Evolutionary conservation across 2,888 invertebrate species (phyloP), one percentile per base, ranked within the genome.

Genomic region (Pecten maximus): DNA sequence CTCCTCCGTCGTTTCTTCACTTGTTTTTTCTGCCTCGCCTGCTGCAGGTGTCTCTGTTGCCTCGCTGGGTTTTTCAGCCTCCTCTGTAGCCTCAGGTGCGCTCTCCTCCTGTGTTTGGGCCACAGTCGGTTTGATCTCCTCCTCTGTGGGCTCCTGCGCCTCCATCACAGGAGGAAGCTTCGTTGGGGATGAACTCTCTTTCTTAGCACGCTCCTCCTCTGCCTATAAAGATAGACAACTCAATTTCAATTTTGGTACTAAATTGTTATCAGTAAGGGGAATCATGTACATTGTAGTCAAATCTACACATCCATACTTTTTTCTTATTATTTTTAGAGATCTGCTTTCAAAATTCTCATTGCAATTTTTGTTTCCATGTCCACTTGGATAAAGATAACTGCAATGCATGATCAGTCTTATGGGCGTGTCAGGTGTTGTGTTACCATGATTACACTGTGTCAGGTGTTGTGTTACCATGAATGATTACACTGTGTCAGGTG

Each of bases 151-250:
- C 92, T 95, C 95, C 91, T 94, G 94, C 2, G 94, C 94, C 90
- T 95, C 95, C 28, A 95, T 93, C 87, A 95, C 94, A 16, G 94
- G 92, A 15, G 95, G 94, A 40, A 95, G 93, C 90, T 95, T 95
- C n/a, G 94, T 94, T 4, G 94, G 94, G 87, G 95, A 94, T 40
- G 93, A 93, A 87, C 92, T 94, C 74, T 95, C 95, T 74, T 94
- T 94, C 74, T 93, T 93, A 88, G 93, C 94, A 88, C 94, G 91
- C 88, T 95, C 95, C 54, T 94, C 94, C 44, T 95, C 94, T 39
- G 92, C 93, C 95, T 95, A 91, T 19, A 40, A 91, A 6, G 35
- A 35, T 19, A 35, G 28, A 74, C 74, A 74, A 74, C 74, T 28
- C 74, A 74, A 74, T 28, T 23, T 74, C 74, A 74, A 60, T 44